These are phyloP conservation scores for Rutpela maculata DNA, from an alignment of 2,888 invertebrate genomes.

Conservation along the genomic window DNA sequence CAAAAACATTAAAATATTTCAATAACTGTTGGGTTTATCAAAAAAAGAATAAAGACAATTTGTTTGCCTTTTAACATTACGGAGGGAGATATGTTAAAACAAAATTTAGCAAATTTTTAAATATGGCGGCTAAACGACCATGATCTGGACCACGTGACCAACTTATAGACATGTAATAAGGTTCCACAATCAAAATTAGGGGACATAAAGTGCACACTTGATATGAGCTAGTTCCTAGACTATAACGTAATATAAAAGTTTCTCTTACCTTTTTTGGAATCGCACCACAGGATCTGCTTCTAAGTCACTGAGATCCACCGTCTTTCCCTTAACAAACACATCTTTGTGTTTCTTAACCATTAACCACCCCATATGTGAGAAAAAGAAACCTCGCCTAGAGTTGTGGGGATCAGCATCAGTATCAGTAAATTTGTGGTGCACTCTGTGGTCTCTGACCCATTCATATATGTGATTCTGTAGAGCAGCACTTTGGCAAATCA, in stretches of 20 bases:
- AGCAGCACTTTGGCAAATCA: constrained; percentile 89
- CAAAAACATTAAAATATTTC: too few species aligned
- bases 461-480: constrained; percentile 93
- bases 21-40: too few species aligned
- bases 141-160: too few species aligned
- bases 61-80: too few species aligned
- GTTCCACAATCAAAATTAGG: too few species aligned
- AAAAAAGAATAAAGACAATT: too few species aligned
- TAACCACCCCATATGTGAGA: constrained; percentile 96
- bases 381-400: constrained; percentile 89
- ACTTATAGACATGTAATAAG: too few species aligned
- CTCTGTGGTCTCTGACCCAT: constrained; percentile 87
- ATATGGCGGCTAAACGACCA: too few species aligned
- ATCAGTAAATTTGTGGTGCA: constrained; percentile 91
- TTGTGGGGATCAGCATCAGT: constrained; percentile 93
- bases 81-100: too few species aligned
- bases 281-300: constrained; percentile 88
- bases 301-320: constrained; percentile 90
- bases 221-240: too few species aligned
- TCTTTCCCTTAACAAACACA: constrained; percentile 87
- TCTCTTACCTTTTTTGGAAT: constrained; percentile 87
- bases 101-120: too few species aligned
- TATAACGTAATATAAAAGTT: constrained; percentile 3
- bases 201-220: too few species aligned
- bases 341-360: constrained; percentile 91